Base-by-base conservation (phyloP, 2,888 invertebrate species). In the Dione vanillae region DNA sequence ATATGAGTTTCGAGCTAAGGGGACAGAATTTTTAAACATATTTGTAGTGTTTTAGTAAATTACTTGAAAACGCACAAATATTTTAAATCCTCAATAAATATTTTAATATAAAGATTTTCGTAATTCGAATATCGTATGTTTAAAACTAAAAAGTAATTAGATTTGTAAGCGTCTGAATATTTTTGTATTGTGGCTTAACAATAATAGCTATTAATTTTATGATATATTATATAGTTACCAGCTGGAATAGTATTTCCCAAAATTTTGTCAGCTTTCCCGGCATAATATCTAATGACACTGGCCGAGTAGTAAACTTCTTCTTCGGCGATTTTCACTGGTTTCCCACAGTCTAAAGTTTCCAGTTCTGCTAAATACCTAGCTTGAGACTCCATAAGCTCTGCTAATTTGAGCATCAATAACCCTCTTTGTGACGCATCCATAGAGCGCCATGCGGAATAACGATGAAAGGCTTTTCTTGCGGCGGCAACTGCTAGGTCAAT, bases 261-360 rank as follows among this genome's bases (percentile, higher is more conserved):
- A 81, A 96, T 96, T 88, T 98, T 98, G 83, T 98, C 98, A 0
- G 98, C 97, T 95, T 97, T 98, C 1, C 98, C 98, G 14, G 98
- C 98, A 87, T 96, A 98, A 83, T 98, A 98, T 77, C 98, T 95
- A 9, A 97, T 79, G 49, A 95, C 94, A 65, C 94, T 94, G 0
- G 96, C 93, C 14, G 95, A 92, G 72, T 91, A 90, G 10, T 94
- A 94, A 0, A 97, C 88, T 85, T 98, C 97, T 54, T 95, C 95
- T 73, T 94, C 94, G 0, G 97, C 95, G 73, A 94, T 90, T 41
- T 94, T 91, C 78, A 96, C 98, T 0, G 98, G 98, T 84, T 99
- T 99, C 0, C 99, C 99, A 87, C 98, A 98, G 86, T 99, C 98
- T 74, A 98, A 85, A 0, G 99, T 98, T 92, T 99, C 99, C 77